Base-by-base conservation (phyloP, 2,113 vertebrate genomes). In the Prietella phreatophila region DNA sequence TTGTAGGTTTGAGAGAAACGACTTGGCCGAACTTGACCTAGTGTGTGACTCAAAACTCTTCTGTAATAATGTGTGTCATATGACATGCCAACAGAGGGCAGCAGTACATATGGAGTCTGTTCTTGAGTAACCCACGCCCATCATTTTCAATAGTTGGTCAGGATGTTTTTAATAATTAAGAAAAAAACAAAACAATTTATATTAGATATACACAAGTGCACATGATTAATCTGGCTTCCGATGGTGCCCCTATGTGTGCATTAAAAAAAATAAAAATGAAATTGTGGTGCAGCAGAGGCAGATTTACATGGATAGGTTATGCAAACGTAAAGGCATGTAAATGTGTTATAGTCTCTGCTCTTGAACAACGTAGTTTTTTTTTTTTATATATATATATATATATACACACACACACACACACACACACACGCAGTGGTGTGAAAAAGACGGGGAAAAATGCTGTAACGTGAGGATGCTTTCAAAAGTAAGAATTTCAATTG, bases 41-140 rank as follows among this genome's bases (percentile, higher is more conserved):
- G 20, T 36, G 9, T 81, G 30, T 33, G 17, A 78, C 4, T 14
- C 20, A 25, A 6, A 81, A 60, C n/a, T 55, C 19, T 25, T 33
- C 9, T 5, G 8, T 50, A 50, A 53, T 36, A 73, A 25, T 83
- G 19, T 75, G 10, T 87, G 53, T 33, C 33, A 82, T 82, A 27
- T 63, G 27, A 61, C 25, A 61, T 53, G 78, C 86, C 86, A 84
- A 84, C 30, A 84, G 87, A 84, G 87, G 87, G 82, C 87, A 88
- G 82, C 73, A 84, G 82, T 79, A 65, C 39, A 84, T 58, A 84
- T 65, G 47, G 22, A 50, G 33, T 87, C 36, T 75, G 47, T 19
- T 63, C 47, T 30, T 50, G 69, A 85, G 50, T 50, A 36, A 82
- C 25, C n/a, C 10, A 39, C 47, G 10, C 5, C 15, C 1, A 11